Evolutionary conservation across 2,797 vertebrate genomes (phyloP).

Genomic region (Sebastes matsubarae): DNA sequence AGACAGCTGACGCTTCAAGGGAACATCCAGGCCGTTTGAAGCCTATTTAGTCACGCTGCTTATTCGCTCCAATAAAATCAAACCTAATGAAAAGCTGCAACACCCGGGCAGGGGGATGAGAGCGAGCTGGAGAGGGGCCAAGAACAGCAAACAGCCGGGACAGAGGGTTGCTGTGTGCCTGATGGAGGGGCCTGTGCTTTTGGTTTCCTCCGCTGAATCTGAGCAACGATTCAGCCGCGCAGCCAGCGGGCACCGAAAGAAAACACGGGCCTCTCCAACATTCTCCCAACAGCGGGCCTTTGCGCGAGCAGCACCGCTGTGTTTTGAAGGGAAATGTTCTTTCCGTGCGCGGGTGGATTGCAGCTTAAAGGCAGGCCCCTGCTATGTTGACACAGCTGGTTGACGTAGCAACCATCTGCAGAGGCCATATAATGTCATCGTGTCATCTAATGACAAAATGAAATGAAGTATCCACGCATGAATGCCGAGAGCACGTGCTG

Average conservation of each 20-base stretch:
- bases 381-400: constrained; percentile 83
- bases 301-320: constrained; percentile 36
- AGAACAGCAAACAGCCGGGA: constrained; percentile 72
- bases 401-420: constrained; percentile 51
- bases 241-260: constrained; percentile 50
- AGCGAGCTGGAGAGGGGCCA: constrained; percentile 63
- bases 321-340: constrained; percentile 67
- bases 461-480: constrained; percentile 38
- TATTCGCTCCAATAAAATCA: constrained; percentile 44
- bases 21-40: constrained; percentile 41
- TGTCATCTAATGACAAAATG: constrained; percentile 26
- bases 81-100: constrained; percentile 60
- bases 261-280: constrained; percentile 61
- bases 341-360: constrained; percentile 53
- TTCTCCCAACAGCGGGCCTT: constrained; percentile 22
- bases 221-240: constrained; percentile 65
- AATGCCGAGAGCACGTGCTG: background rate
- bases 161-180: constrained; percentile 74
- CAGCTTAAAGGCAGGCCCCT: constrained; percentile 39
- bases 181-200: constrained; percentile 30
- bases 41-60: constrained; percentile 25
- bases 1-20: constrained; percentile 19
- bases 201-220: constrained; percentile 64
- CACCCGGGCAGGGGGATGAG: constrained; percentile 50
- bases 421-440: constrained; percentile 26